Evolutionary conservation across 2,113 vertebrate species (phyloP).

Genomic region (Plecotus auritus): DNA sequence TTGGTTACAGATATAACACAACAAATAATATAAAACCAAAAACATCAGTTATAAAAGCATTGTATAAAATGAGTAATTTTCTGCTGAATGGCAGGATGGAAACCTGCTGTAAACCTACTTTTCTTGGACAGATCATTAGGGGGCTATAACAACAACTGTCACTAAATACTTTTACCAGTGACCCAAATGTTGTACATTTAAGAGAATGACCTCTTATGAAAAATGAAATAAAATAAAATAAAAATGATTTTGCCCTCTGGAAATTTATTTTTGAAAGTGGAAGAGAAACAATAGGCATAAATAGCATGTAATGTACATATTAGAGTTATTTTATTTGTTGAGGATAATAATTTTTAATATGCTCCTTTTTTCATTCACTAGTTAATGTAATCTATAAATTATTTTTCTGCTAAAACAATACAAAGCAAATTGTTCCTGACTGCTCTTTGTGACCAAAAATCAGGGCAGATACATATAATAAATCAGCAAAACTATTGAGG

Average conservation of each 20-base stretch:
- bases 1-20: slow-evolving; percentile 42
- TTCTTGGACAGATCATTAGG: not conserved
- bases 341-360: not conserved
- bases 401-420: not conserved
- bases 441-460: not conserved
- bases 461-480: not conserved
- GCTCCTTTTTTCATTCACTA: not conserved
- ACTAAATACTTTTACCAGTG: slow-evolving; percentile 49
- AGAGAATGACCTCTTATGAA: not conserved
- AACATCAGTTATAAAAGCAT: slow-evolving; percentile 37
- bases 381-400: not conserved
- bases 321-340: not conserved
- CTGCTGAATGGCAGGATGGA: slow-evolving; percentile 30
- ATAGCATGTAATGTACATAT: not conserved
- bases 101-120: slow-evolving; percentile 17
- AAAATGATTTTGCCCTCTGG: not conserved
- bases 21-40: slow-evolving; percentile 49
- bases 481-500: not conserved
- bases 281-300: not conserved
- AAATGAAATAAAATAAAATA: not conserved
- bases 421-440: not conserved
- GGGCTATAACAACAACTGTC: not conserved
- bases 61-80: slow-evolving; percentile 66
- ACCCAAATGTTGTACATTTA: not conserved
- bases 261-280: not conserved